Base-by-base conservation (phyloP, 2,888 invertebrate genomes). In the Drosophila neoperkinsi region DNA sequence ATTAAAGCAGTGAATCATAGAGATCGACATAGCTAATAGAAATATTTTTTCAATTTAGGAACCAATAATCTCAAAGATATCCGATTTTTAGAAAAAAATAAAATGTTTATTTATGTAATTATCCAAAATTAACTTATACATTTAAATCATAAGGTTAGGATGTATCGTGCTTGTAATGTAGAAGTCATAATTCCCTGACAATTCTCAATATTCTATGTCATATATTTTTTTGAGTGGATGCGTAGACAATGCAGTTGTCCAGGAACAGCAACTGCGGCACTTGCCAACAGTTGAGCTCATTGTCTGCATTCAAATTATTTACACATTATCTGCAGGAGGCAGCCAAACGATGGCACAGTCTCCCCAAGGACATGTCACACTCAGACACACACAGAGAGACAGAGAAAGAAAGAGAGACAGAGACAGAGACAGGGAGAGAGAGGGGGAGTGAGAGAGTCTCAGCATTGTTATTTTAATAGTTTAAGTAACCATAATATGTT, bases 401-500 rank as follows among this genome's bases (percentile, higher is more conserved):
- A 69, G 49, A 59, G 64, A 70, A 31, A 52, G 30, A 33, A 7
- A 57, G 31, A 57, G 63, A 31, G 10, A 31, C 33, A 71, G 43
- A 55, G 59, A 67, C 52, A 33, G 16, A 10, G 36, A 30, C 41
- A 49, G 46, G 49, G 30, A 50, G 56, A 46, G 70, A 46, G 30
- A 30, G 30, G 5, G 6, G 28, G 36, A 51, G 61, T 72, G 69
- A 52, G 49, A 18, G 33, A 71, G 58, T 46, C 60, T 43, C 33
- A 28, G 74, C 85, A 78, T 77, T 82, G 90, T 88, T 88, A 81
- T 88, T 89, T 84, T 90, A 88, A 88, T 88, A 90, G 87, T 90
- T 90, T 88, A 88, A 90, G 87, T 88, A 89, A 88, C 84, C 90
- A 85, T 89, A 88, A 88, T 88, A 88, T 88, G 88, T 88, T 90